These are phyloP conservation scores for Actinopyga echinites DNA, from an alignment of 53 echinoderm and acorn worm genomes.

Conservation along the genomic window DNA sequence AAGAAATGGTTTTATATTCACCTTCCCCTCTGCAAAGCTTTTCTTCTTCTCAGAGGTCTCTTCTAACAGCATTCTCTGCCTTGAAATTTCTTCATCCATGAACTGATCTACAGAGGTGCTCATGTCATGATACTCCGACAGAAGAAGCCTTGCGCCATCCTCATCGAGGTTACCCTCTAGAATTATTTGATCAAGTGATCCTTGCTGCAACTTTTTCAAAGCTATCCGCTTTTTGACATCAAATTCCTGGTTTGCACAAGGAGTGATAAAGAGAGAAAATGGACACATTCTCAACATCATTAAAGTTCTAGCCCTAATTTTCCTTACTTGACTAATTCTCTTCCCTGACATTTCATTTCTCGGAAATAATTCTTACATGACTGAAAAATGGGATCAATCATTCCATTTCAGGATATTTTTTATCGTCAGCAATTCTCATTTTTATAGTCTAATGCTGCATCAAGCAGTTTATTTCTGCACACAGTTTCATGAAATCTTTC, in stretches of 20 bases:
- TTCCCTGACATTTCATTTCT: too few relatives aligned
- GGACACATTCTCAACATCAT: too few relatives aligned
- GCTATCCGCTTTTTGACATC: constrained; percentile 89
- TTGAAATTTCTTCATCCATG: constrained; percentile 93
- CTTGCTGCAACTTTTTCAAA: constrained; percentile 67
- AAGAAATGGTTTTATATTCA: constrained; percentile 36
- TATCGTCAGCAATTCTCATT: too few relatives aligned
- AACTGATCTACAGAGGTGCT: constrained; percentile 63
- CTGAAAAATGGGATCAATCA: too few relatives aligned
- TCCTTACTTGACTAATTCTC: too few relatives aligned
- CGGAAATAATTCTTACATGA: too few relatives aligned
- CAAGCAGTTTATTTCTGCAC: too few relatives aligned
- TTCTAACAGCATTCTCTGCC: constrained; percentile 87
- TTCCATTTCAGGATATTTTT: too few relatives aligned
- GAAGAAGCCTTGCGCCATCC: constrained; percentile 58
- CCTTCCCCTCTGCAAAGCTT: constrained; percentile 75
- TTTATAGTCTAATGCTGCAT: too few relatives aligned
- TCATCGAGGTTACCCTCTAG: constrained; percentile 77
- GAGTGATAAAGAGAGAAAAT: background rate
- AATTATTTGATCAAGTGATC: constrained; percentile 72
- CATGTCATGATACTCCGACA: constrained; percentile 73
- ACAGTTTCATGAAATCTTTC: too few relatives aligned
- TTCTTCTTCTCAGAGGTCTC: constrained; percentile 76
- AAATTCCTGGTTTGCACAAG: constrained; percentile 79
- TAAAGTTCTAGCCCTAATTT: too few relatives aligned